A percentile compares a stretch with the other conserved stretches of the same genome.
Evolutionary conservation across 2,888 invertebrate genomes (phyloP).

Genomic region (Hirtodrosophila alboralis): DNA sequence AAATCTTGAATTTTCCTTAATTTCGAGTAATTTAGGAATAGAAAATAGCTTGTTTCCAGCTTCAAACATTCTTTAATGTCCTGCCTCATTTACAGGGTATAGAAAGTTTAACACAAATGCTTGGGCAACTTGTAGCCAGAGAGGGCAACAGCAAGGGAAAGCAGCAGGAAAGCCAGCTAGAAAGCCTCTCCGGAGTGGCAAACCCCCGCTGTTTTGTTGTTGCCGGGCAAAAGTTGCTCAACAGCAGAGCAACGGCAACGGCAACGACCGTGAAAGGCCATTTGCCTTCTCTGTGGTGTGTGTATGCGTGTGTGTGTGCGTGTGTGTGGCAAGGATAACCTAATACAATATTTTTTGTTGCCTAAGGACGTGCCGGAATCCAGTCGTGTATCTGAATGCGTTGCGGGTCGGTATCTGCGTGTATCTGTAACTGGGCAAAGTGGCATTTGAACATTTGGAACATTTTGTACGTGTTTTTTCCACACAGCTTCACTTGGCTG

Average conservation of each 20-base stretch:
- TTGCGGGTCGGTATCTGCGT: slow-evolving; percentile 29
- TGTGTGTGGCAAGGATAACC: slow-evolving; percentile 67
- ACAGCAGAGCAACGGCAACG: slow-evolving; percentile 45
- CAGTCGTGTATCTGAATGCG: slow-evolving; percentile 49
- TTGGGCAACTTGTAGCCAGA: slow-evolving; percentile 40
- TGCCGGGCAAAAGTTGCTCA: slow-evolving; percentile 52
- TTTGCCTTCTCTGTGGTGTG: slow-evolving; percentile 63
- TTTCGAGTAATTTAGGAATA: too few relatives aligned
- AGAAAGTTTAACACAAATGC: slow-evolving; percentile 60
- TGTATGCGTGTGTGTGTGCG: slow-evolving; percentile 19
- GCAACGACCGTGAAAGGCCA: slow-evolving; percentile 81
- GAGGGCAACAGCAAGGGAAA: slow-evolving; percentile 9
- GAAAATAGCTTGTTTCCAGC: slow-evolving; percentile 3
- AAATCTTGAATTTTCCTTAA: too few relatives aligned
- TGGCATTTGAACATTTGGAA: slow-evolving; percentile 45
- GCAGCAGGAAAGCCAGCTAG: slow-evolving; percentile 32
- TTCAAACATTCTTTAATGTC: slow-evolving; percentile 10
- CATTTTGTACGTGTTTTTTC: slow-evolving; percentile 47
- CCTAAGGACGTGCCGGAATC: slow-evolving; percentile 70
- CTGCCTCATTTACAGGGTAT: slow-evolving; percentile 32
- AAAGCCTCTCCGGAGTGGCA: slow-evolving; percentile 15
- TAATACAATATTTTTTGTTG: slow-evolving; percentile 69
- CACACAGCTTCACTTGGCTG: slow-evolving; percentile 14
- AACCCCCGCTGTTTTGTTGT: slow-evolving; percentile 26
- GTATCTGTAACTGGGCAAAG: slow-evolving; percentile 27